Evolutionary conservation across 2,888 invertebrate genomes (phyloP), one percentile per base, ranked within the genome.

Genomic region (Drosophila ochracea): DNA sequence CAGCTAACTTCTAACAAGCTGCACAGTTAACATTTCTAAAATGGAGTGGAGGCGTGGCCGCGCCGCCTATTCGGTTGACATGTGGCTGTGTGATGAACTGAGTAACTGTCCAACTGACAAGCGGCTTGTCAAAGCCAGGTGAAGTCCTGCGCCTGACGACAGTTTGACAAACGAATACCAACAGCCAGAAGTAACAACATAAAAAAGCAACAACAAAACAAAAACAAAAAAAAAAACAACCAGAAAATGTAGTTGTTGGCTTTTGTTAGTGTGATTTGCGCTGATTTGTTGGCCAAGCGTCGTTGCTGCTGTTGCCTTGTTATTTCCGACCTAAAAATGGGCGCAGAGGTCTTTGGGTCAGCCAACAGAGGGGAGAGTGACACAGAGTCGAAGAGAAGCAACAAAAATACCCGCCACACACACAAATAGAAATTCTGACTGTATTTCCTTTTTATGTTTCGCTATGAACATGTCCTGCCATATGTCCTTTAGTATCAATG

Each of bases 231-330:
- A 43, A 37, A 64, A 39, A 31, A 13, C 6, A 30, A 19, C 3
- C 49, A 43, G 11, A 31, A 49, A 60, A 57, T 57, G 25, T 50
- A 43, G 33, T 47, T 41, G 43, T 21, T 67, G 70, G 53, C 53
- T 54, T 74, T 81, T 88, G 85, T 83, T 72, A 70, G 77, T 77
- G 73, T 88, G 90, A 89, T 91, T 89, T 87, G 90, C 80, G 68
- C 73, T 91, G 90, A 89, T 91, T 89, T 89, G 91, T 88, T 86
- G 74, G 68, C 75, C 77, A 53, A 75, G 76, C 73, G 71, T 73
- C 73, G 73, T 75, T 28, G n/a, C n/a, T 52, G 57, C 73, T 73
- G 71, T 80, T 49, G 81, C 66, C 82, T 84, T 77, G 66, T 78
- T 79, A 78, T 81, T 82, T 77, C 71, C 76, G 84, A 83, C 37